These are phyloP conservation scores for Sardinella longiceps DNA, from an alignment of 2,797 vertebrate genomes.

Conservation along the genomic window DNA sequence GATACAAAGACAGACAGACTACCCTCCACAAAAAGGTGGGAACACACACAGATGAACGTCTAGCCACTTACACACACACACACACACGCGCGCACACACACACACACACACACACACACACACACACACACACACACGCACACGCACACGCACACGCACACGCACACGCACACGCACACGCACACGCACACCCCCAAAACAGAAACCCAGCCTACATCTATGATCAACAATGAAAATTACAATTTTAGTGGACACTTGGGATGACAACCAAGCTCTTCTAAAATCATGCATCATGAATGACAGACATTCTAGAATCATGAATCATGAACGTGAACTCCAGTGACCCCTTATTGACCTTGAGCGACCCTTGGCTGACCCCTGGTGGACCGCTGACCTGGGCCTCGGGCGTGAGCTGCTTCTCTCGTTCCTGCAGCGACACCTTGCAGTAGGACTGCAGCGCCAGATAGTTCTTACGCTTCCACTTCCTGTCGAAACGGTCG, in stretches of 20 bases:
- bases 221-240: too few relatives aligned
- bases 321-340: neutral
- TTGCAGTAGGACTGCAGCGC: conserved; percentile 97
- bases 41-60: too few relatives aligned
- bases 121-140: conserved; percentile 5
- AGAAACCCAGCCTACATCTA: too few relatives aligned
- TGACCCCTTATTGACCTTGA: neutral
- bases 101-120: neutral
- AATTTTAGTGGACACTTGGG: too few relatives aligned
- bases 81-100: neutral
- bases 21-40: too few relatives aligned
- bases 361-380: neutral
- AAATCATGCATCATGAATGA: too few relatives aligned
- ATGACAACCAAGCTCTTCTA: too few relatives aligned
- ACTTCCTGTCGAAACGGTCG: conserved; percentile 98
- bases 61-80: neutral
- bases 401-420: conserved; percentile 93
- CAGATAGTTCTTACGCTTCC: conserved; percentile 98
- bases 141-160: too few relatives aligned
- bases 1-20: too few relatives aligned
- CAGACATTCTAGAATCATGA: too few relatives aligned
- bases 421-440: conserved; percentile 93
- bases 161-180: too few relatives aligned
- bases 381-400: conserved; percentile 82
- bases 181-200: too few relatives aligned